Percentiles rank a stretch among this genome's conserved stretches.
phyloP scores from a whole-genome alignment of 2,888 invertebrate genomes.

The Folsomia candida region DNA sequence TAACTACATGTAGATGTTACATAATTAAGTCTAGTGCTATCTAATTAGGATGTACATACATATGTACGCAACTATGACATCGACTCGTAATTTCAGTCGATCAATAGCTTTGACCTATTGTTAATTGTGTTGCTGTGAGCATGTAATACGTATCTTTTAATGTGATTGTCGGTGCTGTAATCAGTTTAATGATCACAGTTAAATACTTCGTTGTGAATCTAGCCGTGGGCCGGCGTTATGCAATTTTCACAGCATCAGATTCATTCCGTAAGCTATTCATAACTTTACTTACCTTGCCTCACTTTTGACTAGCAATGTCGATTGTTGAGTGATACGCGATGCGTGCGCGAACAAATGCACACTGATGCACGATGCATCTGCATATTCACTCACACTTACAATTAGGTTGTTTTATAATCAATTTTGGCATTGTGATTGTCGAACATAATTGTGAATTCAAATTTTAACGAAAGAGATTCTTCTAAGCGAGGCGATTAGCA shows the following conservation, averaged over 20 bases:
- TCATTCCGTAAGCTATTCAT: conserved; percentile 1
- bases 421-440: too few species aligned
- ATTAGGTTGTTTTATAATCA: not conserved
- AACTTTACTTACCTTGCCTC: conserved; percentile 11
- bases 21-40: too few species aligned
- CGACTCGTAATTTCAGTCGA: too few species aligned
- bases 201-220: conserved; percentile 1
- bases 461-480: not conserved
- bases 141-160: not conserved
- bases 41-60: too few species aligned
- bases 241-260: conserved; percentile 6
- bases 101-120: not conserved
- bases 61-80: too few species aligned
- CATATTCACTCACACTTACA: not conserved
- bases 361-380: not conserved
- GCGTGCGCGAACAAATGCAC: not conserved
- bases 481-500: not conserved
- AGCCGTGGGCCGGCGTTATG: not conserved
- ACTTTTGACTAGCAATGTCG: not conserved
- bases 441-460: not conserved
- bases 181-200: not conserved
- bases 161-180: not conserved
- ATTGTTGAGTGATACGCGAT: not conserved
- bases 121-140: not conserved
- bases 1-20: too few species aligned